These are phyloP conservation scores for Omphaloscelis lunosa DNA, from an alignment of 2,888 invertebrate species.

Conservation along the genomic window DNA sequence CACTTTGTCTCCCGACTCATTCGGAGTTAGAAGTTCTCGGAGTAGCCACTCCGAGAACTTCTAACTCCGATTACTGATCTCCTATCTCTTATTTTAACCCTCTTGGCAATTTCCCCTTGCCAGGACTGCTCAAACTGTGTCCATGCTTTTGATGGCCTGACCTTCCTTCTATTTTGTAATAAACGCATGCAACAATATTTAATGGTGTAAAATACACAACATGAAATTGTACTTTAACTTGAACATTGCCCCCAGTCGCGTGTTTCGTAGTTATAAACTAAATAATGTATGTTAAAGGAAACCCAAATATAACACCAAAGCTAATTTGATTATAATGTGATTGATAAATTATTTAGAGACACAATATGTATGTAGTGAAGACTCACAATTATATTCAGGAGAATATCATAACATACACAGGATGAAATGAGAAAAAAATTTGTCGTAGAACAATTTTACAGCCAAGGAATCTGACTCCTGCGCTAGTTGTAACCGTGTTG, in stretches of 20 bases:
- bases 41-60: background rate
- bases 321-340: slow-evolving; percentile 44
- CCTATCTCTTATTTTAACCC: slow-evolving; percentile 2
- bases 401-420: background rate
- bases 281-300: slow-evolving; percentile 17
- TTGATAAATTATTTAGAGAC: slow-evolving; percentile 19
- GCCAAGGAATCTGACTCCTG: too few species aligned
- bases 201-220: background rate
- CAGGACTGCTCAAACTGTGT: background rate
- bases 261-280: slow-evolving; percentile 9
- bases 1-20: too few species aligned
- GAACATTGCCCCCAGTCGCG: slow-evolving; percentile 12
- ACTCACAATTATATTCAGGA: background rate
- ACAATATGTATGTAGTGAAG: slow-evolving; percentile 14
- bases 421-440: background rate
- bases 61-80: slow-evolving; percentile 9
- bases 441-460: too few species aligned
- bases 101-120: background rate
- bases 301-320: slow-evolving; percentile 1
- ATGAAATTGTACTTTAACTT: slow-evolving; percentile 8
- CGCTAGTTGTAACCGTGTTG: too few species aligned
- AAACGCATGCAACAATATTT: background rate
- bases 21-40: too few species aligned
- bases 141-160: background rate
- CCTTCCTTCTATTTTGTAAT: background rate